phyloP scores from a whole-genome alignment of 1,140 invertebrate species.

The Drosophila tristis region DNA sequence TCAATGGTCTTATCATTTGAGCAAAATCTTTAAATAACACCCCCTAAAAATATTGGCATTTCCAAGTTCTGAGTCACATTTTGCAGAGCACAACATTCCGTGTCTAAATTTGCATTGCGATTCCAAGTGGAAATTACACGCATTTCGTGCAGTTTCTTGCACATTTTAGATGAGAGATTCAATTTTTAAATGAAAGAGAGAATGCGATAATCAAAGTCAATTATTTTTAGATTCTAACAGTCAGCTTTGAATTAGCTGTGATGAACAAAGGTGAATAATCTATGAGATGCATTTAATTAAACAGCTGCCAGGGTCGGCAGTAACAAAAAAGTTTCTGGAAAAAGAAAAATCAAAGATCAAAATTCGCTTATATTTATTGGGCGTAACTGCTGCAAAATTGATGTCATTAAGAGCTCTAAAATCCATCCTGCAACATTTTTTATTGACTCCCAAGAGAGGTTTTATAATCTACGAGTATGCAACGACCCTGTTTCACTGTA shows the following conservation, averaged over 20 bases:
- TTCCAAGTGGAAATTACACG: constrained; percentile 16
- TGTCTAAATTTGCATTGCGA: constrained; percentile 20
- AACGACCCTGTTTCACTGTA: too few relatives aligned
- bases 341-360: too few relatives aligned
- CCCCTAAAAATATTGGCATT: background rate
- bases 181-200: background rate
- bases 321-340: background rate
- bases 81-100: background rate
- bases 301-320: too few relatives aligned
- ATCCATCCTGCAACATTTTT: too few relatives aligned
- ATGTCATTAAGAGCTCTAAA: too few relatives aligned
- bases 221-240: constrained; percentile 16
- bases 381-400: too few relatives aligned
- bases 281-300: too few relatives aligned
- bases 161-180: background rate
- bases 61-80: constrained; percentile 4
- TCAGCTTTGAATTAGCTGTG: constrained; percentile 3
- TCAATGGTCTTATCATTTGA: too few relatives aligned
- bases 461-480: too few relatives aligned
- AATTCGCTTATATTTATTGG: too few relatives aligned
- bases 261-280: background rate
- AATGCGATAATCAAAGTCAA: constrained; percentile 11
- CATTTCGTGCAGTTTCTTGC: constrained; percentile 3
- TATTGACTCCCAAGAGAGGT: too few relatives aligned
- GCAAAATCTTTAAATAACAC: background rate